phyloP scores from a whole-genome alignment of 2,888 invertebrate genomes.

The Lamproptera curius region DNA sequence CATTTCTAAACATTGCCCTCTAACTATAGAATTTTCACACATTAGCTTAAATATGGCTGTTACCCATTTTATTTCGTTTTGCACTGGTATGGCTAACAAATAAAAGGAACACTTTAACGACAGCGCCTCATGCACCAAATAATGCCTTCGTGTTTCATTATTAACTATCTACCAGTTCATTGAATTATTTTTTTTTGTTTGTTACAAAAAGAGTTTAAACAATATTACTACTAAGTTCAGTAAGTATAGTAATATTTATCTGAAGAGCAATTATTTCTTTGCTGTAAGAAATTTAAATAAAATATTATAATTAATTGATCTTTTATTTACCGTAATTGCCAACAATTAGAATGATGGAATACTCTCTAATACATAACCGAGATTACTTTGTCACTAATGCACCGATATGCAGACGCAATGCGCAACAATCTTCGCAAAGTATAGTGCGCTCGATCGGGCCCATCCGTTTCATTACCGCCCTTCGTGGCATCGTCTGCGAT shows the following conservation, averaged over 20 bases:
- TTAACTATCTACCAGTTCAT: background rate
- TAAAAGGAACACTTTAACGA: background rate
- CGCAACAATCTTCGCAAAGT: slow-evolving; percentile 3
- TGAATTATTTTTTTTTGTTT: background rate
- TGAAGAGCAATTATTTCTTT: too few species aligned
- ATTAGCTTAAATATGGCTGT: slow-evolving; percentile 13
- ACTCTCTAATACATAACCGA: too few species aligned
- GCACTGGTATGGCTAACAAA: slow-evolving; percentile 8
- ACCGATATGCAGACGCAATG: background rate
- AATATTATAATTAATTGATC: too few species aligned
- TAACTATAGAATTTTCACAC: slow-evolving; percentile 14
- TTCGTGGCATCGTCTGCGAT: slow-evolving; percentile 16
- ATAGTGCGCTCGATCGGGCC: slow-evolving; percentile 11
- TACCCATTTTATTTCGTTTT: slow-evolving; percentile 4
- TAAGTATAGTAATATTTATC: too few species aligned
- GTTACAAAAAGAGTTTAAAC: too few species aligned
- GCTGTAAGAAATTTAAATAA: too few species aligned
- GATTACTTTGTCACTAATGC: slow-evolving; percentile 1
- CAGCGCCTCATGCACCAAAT: background rate
- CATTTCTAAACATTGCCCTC: slow-evolving; percentile 12
- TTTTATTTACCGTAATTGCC: background rate
- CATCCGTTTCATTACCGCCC: slow-evolving; percentile 17
- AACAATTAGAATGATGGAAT: background rate
- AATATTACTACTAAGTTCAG: too few species aligned
- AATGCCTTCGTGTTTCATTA: background rate